Evolutionary conservation across 2,888 invertebrate genomes (phyloP).

Genomic region (Tineola bisselliella): DNA sequence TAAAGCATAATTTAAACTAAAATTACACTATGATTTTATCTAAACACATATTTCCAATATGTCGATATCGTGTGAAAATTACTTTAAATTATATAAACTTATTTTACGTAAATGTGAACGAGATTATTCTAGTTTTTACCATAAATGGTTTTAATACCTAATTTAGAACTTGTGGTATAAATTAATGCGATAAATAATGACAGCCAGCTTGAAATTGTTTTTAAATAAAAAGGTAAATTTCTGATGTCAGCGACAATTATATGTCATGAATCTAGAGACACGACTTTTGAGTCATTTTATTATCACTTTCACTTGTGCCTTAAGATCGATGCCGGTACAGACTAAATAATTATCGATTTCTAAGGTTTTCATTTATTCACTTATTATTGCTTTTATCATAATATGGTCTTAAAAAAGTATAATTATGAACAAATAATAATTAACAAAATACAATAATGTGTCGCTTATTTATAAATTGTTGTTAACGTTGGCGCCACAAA

Average conservation of each 20-base stretch:
- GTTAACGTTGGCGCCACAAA: constrained; percentile 9
- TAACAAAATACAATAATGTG: too few species aligned
- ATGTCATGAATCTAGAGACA: too few species aligned
- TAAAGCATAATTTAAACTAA: background rate
- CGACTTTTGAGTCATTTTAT: too few species aligned
- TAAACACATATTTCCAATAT: background rate
- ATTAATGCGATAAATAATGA: background rate
- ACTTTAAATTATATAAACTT: background rate
- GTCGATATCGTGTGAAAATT: constrained; percentile 1
- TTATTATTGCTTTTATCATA: too few species aligned
- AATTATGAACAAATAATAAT: too few species aligned
- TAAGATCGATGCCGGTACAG: too few species aligned
- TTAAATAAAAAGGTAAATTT: background rate
- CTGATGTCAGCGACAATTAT: background rate
- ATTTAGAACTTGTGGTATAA: background rate
- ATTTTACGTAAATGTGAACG: background rate
- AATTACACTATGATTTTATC: background rate
- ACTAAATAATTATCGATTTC: too few species aligned
- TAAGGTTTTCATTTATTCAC: too few species aligned
- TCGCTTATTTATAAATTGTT: background rate
- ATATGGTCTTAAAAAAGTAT: too few species aligned
- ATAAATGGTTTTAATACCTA: background rate
- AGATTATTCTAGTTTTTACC: background rate
- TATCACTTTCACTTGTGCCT: too few species aligned
- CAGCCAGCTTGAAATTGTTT: background rate